These are phyloP conservation scores for Drosophila fungiperda DNA, from an alignment of 2,888 invertebrate species.

Conservation along the genomic window DNA sequence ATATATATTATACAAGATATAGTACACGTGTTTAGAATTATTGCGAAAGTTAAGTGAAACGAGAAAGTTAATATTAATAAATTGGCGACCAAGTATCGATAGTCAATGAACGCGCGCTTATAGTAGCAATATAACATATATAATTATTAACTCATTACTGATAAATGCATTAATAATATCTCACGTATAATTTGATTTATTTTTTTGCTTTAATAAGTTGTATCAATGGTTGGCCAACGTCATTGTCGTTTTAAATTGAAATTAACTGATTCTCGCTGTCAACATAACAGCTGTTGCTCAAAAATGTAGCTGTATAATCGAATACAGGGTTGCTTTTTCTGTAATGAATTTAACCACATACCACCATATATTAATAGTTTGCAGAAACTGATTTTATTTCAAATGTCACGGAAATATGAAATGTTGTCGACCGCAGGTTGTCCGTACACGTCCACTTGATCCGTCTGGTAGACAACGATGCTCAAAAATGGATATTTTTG, in stretches of 20 bases:
- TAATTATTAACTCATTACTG: neutral
- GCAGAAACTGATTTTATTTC: neutral
- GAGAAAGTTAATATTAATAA: neutral
- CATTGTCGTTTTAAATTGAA: neutral
- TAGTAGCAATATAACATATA: neutral
- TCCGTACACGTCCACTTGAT: slow-evolving; percentile 36
- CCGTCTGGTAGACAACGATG: slow-evolving; percentile 39
- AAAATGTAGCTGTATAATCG: slow-evolving; percentile 7
- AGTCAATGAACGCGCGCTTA: neutral
- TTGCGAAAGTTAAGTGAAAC: neutral
- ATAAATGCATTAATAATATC: neutral
- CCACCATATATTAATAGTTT: neutral
- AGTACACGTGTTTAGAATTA: neutral
- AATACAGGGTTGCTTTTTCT: neutral
- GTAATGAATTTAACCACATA: neutral
- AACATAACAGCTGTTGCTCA: neutral
- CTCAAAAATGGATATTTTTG: slow-evolving; percentile 33
- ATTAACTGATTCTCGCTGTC: neutral
- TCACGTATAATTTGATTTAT: neutral
- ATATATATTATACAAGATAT: slow-evolving; percentile 31
- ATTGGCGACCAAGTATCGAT: neutral
- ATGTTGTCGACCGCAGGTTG: slow-evolving; percentile 5
- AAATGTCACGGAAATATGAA: slow-evolving; percentile 25
- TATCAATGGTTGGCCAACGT: neutral
- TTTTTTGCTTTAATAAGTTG: neutral